Base-by-base conservation (phyloP, 1,140 invertebrate genomes). In the Drosophila tani region DNA sequence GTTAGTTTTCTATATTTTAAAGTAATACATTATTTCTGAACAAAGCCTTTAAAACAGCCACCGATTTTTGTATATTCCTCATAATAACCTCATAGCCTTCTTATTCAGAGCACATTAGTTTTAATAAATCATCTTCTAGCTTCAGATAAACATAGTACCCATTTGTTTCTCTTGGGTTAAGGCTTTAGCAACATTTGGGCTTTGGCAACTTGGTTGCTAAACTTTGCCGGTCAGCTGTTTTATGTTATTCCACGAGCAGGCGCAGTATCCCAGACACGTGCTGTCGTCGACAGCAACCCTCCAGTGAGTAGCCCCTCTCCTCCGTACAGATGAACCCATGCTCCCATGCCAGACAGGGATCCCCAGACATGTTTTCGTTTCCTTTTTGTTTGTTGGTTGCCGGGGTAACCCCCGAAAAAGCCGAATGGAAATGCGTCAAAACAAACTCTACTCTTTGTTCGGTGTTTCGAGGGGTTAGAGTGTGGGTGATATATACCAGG, bases 301-400 rank as follows among this genome's bases (percentile, higher is more conserved):
- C 51, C 38, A 43, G 57, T 35, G 40, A 55, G 40, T 40, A 8
- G 32, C 53, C 40, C 47, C 62, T 9, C 56, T 24, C 29, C 32
- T 27, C 15, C 35, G 8, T 40, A 11, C 45, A 19, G 17, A 35
- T 46, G 12, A 29, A 29, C 41, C 41, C 19, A 45, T 11, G 27
- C 5, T n/a, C 56, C 62, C 51, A 29, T 17, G 29, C 40, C 57
- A 51, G 29, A 40, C 45, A 17, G 17, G 58, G 43, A 35, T 41
- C 32, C 47, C 82, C 76, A 87, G 80, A 88, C 84, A 70, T 87
- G 83, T 69, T 82, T 67, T 81, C 76, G 64, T 70, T 73, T 67
- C 46, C 51, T 40, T 17, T 38, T n/a, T 60, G 68, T 78, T 82
- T 78, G 85, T 78, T 78, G 79, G 85, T 88, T 90, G 75, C 71